Conservation (phyloP, 2,113 vertebrate genomes). For the human (Homo sapiens) region GRCh38 chr1:47474501-47475000, state of each 20-base stretch:
- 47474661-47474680: not conserved
- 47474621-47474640: not conserved
- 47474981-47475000: not conserved
- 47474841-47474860: not conserved
- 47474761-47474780: not conserved
- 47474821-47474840: not conserved
- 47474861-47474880: not conserved
- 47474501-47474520: slow-evolving; percentile 75
- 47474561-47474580: slow-evolving; percentile 51
- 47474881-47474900: not conserved
- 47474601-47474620: slow-evolving; percentile 56
- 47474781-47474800: not conserved
- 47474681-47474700: not conserved
- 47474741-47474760: not conserved
- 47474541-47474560: slow-evolving; percentile 62
- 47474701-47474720: not conserved
- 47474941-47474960: not conserved
- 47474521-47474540: slow-evolving; percentile 68
- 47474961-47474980: not conserved
- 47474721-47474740: not conserved
- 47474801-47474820: not conserved
- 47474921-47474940: not conserved
- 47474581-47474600: slow-evolving; percentile 56
- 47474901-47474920: not conserved
- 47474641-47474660: not conserved